A percentile compares a stretch with the other conserved stretches of the same genome.
These are phyloP conservation scores for Malurus splendens DNA, from an alignment of 2,797 vertebrate species.

Conservation along the genomic window DNA sequence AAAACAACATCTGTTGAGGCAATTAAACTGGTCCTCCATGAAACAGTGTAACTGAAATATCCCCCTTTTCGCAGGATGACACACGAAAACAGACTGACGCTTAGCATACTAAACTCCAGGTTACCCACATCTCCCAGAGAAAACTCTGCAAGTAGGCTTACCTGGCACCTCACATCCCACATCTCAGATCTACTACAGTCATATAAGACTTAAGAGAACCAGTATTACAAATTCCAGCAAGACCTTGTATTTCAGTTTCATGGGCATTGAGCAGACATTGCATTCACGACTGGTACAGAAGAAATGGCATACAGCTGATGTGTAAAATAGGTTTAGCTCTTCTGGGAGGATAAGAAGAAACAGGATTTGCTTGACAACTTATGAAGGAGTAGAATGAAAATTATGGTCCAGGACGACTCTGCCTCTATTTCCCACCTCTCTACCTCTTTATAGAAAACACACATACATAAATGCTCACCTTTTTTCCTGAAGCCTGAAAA, in stretches of 20 bases:
- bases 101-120: not conserved
- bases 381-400: not conserved
- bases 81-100: not conserved
- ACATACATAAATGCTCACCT: conserved; percentile 73
- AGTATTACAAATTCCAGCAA: not conserved
- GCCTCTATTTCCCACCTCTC: not conserved
- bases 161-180: accelerated
- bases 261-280: not conserved
- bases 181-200: not conserved
- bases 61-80: not conserved
- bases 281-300: not conserved
- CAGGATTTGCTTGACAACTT: not conserved
- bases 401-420: accelerated
- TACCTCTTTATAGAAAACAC: not conserved
- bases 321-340: not conserved
- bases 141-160: not conserved
- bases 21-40: not conserved
- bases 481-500: conserved; percentile 95
- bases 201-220: not conserved
- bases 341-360: not conserved
- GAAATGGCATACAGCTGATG: not conserved
- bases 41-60: not conserved
- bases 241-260: not conserved
- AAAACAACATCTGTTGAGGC: not conserved
- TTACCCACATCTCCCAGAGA: not conserved